Conservation (phyloP, 2,113 vertebrate genomes). For the Conger conger region DNA sequence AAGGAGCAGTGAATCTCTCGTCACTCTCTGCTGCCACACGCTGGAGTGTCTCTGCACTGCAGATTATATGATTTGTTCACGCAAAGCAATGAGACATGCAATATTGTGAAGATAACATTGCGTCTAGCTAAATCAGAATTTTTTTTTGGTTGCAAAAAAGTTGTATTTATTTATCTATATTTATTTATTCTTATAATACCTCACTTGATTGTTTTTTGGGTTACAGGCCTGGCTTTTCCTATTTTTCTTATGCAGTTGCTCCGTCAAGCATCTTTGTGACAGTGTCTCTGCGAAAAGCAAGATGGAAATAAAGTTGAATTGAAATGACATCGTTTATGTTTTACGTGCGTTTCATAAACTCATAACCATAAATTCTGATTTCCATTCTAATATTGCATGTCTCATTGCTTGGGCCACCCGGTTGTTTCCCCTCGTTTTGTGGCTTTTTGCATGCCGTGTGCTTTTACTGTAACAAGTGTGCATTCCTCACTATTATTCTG, state of each 20-base stretch:
- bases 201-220: neutral
- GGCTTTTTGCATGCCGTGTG: neutral
- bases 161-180: no score
- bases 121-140: neutral
- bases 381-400: no score
- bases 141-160: no score
- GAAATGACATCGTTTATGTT: no score
- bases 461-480: neutral
- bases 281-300: no score
- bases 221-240: neutral
- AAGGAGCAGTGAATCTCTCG: neutral
- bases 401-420: no score
- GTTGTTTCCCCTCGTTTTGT: neutral
- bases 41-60: neutral
- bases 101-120: no score
- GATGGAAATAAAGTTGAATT: no score
- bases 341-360: no score
- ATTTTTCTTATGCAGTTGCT: conserved; percentile 9
- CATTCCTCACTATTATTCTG: neutral
- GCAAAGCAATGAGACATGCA: neutral
- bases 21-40: neutral
- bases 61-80: neutral
- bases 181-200: no score
- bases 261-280: no score
- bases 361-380: no score